Base-by-base conservation (phyloP, 2,888 invertebrate genomes). In the Caenorhabditis wallacei region DNA sequence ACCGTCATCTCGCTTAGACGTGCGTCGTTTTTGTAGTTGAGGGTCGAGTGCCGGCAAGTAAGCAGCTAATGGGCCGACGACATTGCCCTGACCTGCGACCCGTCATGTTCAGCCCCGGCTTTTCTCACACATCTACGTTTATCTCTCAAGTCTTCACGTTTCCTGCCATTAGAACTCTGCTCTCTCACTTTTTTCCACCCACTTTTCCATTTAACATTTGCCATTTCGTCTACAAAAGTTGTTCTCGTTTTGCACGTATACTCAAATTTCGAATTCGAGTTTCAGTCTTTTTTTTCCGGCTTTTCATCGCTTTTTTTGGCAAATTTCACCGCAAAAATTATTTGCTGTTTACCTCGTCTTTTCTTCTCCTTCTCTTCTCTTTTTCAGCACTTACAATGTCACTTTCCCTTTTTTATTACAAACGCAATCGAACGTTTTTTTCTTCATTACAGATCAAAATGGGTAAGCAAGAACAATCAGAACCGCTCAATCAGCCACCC, bases 131-230 rank as follows among this genome's bases (percentile, higher is more conserved):
- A 53, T 61, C 68, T 76, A 48, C 63, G 64, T 72, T 71, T 80
- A 71, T 71, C 79, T 72, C 71, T 80, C 26, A 59, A 57, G 46
- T 59, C 66, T 64, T 46, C 56, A 43, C 72, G 68, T 56, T 72
- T 80, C 74, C 69, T 80, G 71, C 80, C 57, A 68, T 72, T 61
- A 71, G 72, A 80, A 72, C 72, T 80, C 71, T 66, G 78, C 78
- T 46, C 59, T 37, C 64, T 40, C 54, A 40, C 69, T 56, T 61
- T 40, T 61, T 54, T 16, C 64, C 66, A 71, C 76, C 63, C 57
- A 75, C 64, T 72, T 76, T 74, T 63, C 51, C 72, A 13, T 61
- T 72, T 66, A 63, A 70, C 71, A 75, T 72, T 69, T 75, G 37
- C 70, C 64, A 57, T 40, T 56, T 51, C 66, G 56, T 71, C 72